Base-by-base conservation (phyloP, 30 jellyfish, hydroid and myxozoan genomes). In the Morbakka virulenta region DNA sequence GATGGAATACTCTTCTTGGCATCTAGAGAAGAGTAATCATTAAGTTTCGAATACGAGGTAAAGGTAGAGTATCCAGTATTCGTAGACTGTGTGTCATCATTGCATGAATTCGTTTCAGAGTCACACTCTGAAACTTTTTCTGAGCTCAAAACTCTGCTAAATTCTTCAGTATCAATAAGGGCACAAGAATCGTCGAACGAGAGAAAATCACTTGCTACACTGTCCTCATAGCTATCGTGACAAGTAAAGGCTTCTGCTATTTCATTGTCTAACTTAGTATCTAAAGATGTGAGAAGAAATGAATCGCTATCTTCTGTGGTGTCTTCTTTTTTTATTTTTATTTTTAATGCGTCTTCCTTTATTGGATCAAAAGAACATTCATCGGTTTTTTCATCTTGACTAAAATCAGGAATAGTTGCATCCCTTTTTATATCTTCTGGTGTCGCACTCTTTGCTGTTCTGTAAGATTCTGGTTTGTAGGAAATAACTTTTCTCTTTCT, bases 401-500 rank as follows among this genome's bases (percentile, higher is more conserved):
- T 20, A n/a, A n/a, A n/a, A n/a, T n/a, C n/a, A n/a, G n/a, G n/a
- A 4, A 14, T 26, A 14, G 11, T 57, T 4, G 9, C 21, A 9
- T 14, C 32, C 21, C 21, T 57, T 20, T 20, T 25, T 4, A 9
- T 52, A 13, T 9, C 41, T 20, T 29, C 72, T 1, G 71, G 67
- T 20, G 28, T 29, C 28, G 31, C 32, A 27, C 25, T 4, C 4
- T 25, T 32, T 22, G 61, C 62, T 20, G 20, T 41, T 41, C 57
- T 17, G 17, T 41, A 41, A 41, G 57, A 41, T 17, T 41, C 57
- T 6, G 57, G 13, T 41, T 41, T 41, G 57, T 41, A 41, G 9
- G 57, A 41, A 41, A 41, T 41, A 17, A 41, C 57, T 28, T 77
- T 94, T 29, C 98, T 76, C 64, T 91, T 91, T 33, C 98, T 89